Evolutionary conservation across 1,140 invertebrate genomes (phyloP).

Genomic region (Danaus plexippus): DNA sequence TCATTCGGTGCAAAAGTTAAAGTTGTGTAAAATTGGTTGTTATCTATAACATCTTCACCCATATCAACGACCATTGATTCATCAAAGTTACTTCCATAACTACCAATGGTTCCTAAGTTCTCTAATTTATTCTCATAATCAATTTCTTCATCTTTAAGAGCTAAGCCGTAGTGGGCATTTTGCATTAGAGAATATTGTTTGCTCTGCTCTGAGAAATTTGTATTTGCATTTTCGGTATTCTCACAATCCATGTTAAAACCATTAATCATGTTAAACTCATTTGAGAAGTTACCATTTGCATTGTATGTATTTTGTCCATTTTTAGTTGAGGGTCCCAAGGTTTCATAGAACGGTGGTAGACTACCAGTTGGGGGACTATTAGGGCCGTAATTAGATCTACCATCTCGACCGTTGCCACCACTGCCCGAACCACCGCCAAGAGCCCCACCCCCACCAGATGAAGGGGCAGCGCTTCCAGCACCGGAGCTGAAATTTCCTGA

Average conservation of each 20-base stretch:
- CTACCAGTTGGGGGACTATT: conserved; percentile 87
- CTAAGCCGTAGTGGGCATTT: conserved; percentile 84
- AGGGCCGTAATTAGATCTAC: conserved; percentile 84
- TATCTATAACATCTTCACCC: conserved; percentile 82
- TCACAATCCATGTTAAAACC: conserved; percentile 84
- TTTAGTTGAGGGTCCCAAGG: conserved; percentile 75
- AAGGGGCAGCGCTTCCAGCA: conserved; percentile 68
- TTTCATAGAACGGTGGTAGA: conserved; percentile 88
- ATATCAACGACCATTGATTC: conserved; percentile 87
- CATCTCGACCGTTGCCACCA: conserved; percentile 80
- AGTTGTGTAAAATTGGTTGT: conserved; percentile 85
- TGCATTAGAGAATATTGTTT: conserved; percentile 86
- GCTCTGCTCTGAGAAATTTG: conserved; percentile 70
- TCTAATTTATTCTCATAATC: conserved; percentile 83
- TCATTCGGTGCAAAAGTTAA: conserved; percentile 85
- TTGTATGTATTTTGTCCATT: conserved; percentile 78
- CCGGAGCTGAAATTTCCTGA: conserved; percentile 72
- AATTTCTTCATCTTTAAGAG: conserved; percentile 83
- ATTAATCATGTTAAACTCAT: conserved; percentile 74
- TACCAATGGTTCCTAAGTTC: conserved; percentile 72
- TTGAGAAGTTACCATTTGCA: conserved; percentile 69
- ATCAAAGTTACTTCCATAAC: conserved; percentile 79
- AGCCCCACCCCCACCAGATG: conserved; percentile 74
- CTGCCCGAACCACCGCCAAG: conserved; percentile 77
- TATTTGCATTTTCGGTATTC: conserved; percentile 70